A percentile compares a stretch with the other conserved stretches of the same genome.
Conservation (phyloP, 2,113 vertebrate species). For the Typhlomys cinereus region DNA sequence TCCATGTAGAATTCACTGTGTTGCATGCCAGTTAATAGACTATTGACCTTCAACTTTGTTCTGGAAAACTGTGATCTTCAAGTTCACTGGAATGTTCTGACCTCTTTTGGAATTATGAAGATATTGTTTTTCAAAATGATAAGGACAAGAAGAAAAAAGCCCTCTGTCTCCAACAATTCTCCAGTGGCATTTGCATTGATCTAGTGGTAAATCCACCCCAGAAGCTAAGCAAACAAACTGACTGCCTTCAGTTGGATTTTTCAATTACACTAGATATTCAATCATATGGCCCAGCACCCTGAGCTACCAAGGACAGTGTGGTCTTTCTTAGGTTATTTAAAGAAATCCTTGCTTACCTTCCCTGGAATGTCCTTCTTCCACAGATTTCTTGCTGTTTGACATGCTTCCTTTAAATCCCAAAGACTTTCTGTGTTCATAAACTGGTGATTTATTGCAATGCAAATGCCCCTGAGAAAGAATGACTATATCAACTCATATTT, state of each 20-base stretch:
- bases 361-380: not conserved
- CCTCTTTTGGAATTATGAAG: not conserved
- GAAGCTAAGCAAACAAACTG: constrained; percentile 31
- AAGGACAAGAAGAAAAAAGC: not conserved
- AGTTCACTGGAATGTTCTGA: not conserved
- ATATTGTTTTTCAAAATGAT: not conserved
- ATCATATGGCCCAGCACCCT: not conserved
- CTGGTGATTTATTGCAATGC: not conserved
- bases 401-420: not conserved
- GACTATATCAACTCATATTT: not conserved
- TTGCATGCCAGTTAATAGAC: not conserved
- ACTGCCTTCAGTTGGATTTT: constrained; percentile 21
- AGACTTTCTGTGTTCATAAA: not conserved
- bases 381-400: not conserved
- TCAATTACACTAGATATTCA: constrained; percentile 2
- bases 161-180: not conserved
- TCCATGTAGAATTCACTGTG: not conserved
- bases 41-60: not conserved
- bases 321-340: constrained; percentile 34
- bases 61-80: constrained; percentile 12
- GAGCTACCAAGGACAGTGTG: not conserved
- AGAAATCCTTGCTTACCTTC: constrained; percentile 22
- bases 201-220: not conserved
- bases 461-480: not conserved
- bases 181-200: not conserved